Evolutionary conservation across 2,113 vertebrate species (phyloP), one percentile per base, ranked within the genome.

Genomic region (Chascanopsetta lugubris): DNA sequence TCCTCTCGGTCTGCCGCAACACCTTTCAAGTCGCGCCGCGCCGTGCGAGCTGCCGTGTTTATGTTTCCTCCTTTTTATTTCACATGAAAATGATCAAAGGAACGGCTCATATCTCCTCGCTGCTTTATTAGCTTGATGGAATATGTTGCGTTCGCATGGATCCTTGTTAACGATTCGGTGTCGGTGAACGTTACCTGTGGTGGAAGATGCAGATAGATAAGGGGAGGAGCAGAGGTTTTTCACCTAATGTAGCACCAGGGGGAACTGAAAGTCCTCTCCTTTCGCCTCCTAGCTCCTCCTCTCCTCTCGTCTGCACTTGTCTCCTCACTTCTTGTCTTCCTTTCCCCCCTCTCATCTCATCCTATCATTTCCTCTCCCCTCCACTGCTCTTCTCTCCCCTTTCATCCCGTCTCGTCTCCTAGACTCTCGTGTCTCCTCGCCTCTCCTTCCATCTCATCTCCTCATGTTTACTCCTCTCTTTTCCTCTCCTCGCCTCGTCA

Each of bases 131-230:
- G 54, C 64, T 61, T 80, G 60, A 85, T 60, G 75, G 66, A 72
- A 75, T 82, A 56, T 49, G 69, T 75, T 71, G 40, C 46, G 42
- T 76, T 81, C 74, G 69, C 12, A 15, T 64, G 72, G 69, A 80
- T 82, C 53, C 60, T 77, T 72, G 49, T 67, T 72, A 86, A 88
- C 61, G 65, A 81, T 61, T 53, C 42, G 29, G 34, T 72, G 63
- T 85, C 73, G 54, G 50, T 71, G 80, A 53, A 40, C 77, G 75
- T 59, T 60, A 79, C 77, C 61, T 80, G 75, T 29, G 63, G 71
- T 60, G 42, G 58, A 67, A 61, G 72, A 71, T 65, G 64, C 27
- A 79, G 76, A 79, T 68, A 72, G 79, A 85, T 76, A 66, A 77
- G 75, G 76, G 60, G 47, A 48, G 25, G 32, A 63, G 47, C 60